A percentile compares a stretch with the other conserved stretches of the same genome.
phyloP scores from a whole-genome alignment of 2,113 vertebrate species.

The Bubo bubo region DNA sequence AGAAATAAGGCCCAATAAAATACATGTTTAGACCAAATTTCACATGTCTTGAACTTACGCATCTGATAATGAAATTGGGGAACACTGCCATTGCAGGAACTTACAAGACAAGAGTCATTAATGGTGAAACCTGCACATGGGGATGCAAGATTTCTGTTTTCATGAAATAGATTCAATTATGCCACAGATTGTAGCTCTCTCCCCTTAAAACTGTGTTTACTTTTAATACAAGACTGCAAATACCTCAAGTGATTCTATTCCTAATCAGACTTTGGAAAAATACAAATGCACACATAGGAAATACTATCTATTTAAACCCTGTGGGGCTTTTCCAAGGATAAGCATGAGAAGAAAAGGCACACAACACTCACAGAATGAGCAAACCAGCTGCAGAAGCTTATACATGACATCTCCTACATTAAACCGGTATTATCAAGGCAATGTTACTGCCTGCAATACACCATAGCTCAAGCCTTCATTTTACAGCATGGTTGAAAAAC shows the following conservation, averaged over 20 bases:
- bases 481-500: not conserved
- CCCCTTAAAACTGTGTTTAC: not conserved
- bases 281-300: not conserved
- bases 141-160: not conserved
- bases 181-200: rapidly evolving
- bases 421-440: rapidly evolving
- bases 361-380: rapidly evolving
- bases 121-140: not conserved
- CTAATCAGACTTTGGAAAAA: not conserved
- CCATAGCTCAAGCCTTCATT: not conserved
- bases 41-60: rapidly evolving
- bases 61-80: not conserved
- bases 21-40: not conserved
- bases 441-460: not conserved
- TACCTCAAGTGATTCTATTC: not conserved
- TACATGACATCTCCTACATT: not conserved
- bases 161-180: not conserved
- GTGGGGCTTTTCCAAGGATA: not conserved
- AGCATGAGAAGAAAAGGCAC: not conserved
- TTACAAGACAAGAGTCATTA: not conserved
- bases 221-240: not conserved
- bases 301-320: not conserved
- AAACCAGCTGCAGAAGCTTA: not conserved
- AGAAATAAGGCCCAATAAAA: not conserved
- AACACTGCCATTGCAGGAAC: not conserved